Conservation (phyloP, 2,113 vertebrate genomes). For the Trichechus manatus region DNA sequence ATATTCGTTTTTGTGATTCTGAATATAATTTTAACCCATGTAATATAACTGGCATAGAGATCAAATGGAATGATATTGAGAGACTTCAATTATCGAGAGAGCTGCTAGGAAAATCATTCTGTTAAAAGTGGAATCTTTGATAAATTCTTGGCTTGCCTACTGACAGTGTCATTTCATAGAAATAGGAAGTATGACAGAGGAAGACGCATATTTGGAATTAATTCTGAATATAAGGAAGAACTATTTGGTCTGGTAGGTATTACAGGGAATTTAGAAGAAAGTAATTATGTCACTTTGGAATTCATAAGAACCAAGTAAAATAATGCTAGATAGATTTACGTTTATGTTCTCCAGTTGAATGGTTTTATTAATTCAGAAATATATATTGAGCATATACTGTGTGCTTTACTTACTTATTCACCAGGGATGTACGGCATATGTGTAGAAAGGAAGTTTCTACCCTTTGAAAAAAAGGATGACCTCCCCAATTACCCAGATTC, state of each 20-base stretch:
- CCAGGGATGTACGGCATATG: neutral
- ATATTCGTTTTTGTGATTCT: slow-evolving; percentile 37
- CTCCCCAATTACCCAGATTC: neutral
- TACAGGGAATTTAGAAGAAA: neutral
- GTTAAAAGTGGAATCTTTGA: slow-evolving; percentile 60
- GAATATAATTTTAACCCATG: slow-evolving; percentile 29
- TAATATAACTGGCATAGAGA: neutral
- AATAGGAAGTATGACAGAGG: slow-evolving; percentile 12
- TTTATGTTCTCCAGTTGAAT: neutral
- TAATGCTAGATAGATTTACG: neutral
- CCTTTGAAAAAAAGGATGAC: neutral
- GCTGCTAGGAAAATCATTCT: slow-evolving; percentile 64
- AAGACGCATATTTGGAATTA: slow-evolving; percentile 26
- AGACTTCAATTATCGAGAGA: slow-evolving; percentile 57
- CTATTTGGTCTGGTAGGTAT: neutral
- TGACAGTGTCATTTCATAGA: slow-evolving; percentile 63
- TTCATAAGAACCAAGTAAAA: slow-evolving; percentile 19
- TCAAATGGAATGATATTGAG: slow-evolving; percentile 40
- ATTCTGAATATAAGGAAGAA: slow-evolving; percentile 3
- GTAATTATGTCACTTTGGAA: slow-evolving; percentile 11
- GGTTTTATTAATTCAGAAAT: slow-evolving; percentile 5
- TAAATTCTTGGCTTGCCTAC: slow-evolving; percentile 62
- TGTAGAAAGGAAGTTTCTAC: neutral
- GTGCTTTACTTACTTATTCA: neutral
- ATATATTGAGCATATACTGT: neutral